Evolutionary conservation across 2,888 invertebrate species (phyloP), one percentile per base, ranked within the genome.

Genomic region (Enchytraeus crypticus): DNA sequence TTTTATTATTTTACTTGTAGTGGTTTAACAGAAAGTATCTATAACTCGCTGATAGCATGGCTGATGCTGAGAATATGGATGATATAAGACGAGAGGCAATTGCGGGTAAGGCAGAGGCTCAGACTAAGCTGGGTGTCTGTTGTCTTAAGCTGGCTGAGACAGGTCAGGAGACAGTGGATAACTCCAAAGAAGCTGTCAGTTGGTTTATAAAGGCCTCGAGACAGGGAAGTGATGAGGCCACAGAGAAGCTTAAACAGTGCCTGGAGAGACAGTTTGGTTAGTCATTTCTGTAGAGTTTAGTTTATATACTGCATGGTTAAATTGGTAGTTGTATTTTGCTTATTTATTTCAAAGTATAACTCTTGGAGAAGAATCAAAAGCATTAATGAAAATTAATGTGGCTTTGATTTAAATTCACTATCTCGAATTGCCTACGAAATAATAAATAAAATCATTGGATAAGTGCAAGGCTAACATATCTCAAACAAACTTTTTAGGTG

Each of bases 171-270:
- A 51, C 29, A n/a, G 54, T 29, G 21, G 54, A 53, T 21, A 45
- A 46, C 18, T 51, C 32, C 23, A 85, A 86, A 68, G 84, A 88
- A 67, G 92, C 91, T 0, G 85, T 93, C 55, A 87, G 89, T 72
- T 93, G 92, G 92, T 80, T 93, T 53, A 86, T 91, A n/a, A 88
- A 88, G 80, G 92, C 93, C 2, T 91, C 92, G 0, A 89, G 90
- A 72, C 91, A 92, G 78, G 93, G 92, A 0, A 90, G 91, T 71
- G 84, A 86, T 49, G 90, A 91, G 76, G 92, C 92, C 0, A 88
- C 90, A 38, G 85, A 85, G 63, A 83, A 91, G 73, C 82, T 95
- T 34, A 68, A 71, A 59, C 69, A 74, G 51, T 80, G 79, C 66
- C 61, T 72, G 4, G 68, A 71, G 23, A 73, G 70, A 27, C 63